Evolutionary conservation across 1,140 invertebrate genomes (phyloP).

Genomic region (Eumeta japonica): DNA sequence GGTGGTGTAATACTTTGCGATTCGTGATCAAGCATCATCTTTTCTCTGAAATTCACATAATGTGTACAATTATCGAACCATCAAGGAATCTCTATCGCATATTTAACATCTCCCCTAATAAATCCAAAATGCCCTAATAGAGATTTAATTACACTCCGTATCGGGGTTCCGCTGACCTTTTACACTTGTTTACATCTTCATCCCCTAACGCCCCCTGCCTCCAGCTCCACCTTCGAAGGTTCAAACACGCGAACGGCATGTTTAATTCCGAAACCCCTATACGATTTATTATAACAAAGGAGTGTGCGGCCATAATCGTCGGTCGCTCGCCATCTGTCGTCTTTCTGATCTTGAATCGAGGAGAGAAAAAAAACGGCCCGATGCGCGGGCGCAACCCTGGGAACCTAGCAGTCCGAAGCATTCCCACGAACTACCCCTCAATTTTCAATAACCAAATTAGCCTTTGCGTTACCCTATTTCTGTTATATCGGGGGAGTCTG

Average conservation of each 20-base stretch:
- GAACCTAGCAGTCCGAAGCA: conserved; percentile 49
- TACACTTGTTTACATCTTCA: conserved; percentile 58
- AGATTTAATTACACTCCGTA: conserved; percentile 48
- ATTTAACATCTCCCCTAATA: conserved; percentile 36
- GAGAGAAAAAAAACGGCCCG: conserved; percentile 51
- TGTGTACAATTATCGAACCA: background rate
- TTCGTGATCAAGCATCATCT: no score
- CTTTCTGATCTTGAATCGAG: conserved; percentile 45
- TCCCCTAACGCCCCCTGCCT: no score
- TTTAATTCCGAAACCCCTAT: conserved; percentile 52
- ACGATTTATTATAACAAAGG: conserved; percentile 54
- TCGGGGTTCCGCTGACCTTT: conserved; percentile 52
- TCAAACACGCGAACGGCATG: conserved; percentile 54
- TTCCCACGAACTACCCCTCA: conserved; percentile 57
- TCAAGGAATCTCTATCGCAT: background rate
- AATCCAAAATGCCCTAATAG: conserved; percentile 48
- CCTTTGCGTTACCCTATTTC: conserved; percentile 58
- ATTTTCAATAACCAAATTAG: conserved; percentile 59
- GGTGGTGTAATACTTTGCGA: no score
- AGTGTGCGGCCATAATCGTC: conserved; percentile 35
- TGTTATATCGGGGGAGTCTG: conserved; percentile 55
- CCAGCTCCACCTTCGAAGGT: conserved; percentile 19
- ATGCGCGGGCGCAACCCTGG: conserved; percentile 51
- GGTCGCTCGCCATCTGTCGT: conserved; percentile 53
- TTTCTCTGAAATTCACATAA: no score